These are phyloP conservation scores for Xanthia togata DNA, from an alignment of 2,888 invertebrate species.

Conservation along the genomic window DNA sequence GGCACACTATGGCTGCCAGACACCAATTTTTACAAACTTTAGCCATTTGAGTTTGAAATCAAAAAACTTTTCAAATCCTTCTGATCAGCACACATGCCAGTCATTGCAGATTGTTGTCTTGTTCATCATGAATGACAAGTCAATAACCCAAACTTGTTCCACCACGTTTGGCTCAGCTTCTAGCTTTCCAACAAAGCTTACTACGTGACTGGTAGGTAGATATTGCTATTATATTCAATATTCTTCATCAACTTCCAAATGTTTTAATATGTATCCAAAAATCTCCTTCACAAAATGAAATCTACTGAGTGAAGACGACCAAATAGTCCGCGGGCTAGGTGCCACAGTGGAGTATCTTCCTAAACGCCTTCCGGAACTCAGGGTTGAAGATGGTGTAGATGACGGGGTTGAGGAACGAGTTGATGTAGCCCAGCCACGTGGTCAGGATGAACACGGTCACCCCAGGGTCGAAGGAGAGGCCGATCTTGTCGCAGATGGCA, in stretches of 20 bases:
- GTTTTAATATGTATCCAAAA: slow-evolving; percentile 45
- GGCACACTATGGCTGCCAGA: not conserved
- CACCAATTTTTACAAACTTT: not conserved
- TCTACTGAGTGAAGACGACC: slow-evolving; percentile 86
- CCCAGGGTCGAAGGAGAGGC: slow-evolving; percentile 94
- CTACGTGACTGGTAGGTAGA: not conserved
- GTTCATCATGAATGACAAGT: not conserved
- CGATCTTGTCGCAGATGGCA: slow-evolving; percentile 97
- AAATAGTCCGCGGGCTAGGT: slow-evolving; percentile 88
- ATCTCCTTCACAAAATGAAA: slow-evolving; percentile 58
- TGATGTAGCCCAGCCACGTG: slow-evolving; percentile 99
- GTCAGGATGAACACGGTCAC: slow-evolving; percentile 97
- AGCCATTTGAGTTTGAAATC: not conserved
- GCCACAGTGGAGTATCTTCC: slow-evolving; percentile 95
- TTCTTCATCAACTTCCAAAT: not conserved
- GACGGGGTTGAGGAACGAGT: slow-evolving; percentile 97
- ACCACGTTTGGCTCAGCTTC: not conserved
- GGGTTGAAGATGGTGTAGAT: slow-evolving; percentile 99
- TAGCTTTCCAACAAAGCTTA: no score
- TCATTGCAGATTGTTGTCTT: not conserved
- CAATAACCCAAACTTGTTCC: not conserved
- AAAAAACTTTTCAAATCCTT: not conserved
- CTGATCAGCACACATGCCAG: not conserved
- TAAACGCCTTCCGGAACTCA: slow-evolving; percentile 99
- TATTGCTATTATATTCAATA: not conserved